Base-by-base conservation (phyloP, 2,888 invertebrate genomes). In the Lycia hirtaria region DNA sequence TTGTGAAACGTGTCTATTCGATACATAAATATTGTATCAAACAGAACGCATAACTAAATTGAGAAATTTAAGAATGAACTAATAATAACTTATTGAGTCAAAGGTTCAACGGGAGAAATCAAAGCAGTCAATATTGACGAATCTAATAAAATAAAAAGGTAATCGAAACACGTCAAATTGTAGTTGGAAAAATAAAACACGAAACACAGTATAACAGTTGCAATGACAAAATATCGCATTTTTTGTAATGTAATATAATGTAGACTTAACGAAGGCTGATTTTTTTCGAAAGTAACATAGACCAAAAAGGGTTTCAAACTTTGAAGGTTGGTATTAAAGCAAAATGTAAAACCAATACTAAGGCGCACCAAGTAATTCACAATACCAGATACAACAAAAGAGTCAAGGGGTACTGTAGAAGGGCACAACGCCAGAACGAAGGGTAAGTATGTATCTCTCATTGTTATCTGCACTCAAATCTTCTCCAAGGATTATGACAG, bases 331-430 rank as follows among this genome's bases (percentile, higher is more conserved):
- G 54, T 67, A 58, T 57, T 62, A 63, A 49, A 53, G 59, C 56
- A 66, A 63, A 56, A 63, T 65, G 65, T 67, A 68, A n/a, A n/a
- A n/a, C n/a, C 62, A 65, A 52, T 51, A 54, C 57, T 64, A 17
- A 60, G 64, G 50, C 66, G 43, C 66, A 57, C 69, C 67, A 62
- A 65, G 60, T 65, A 64, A 64, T 64, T 65, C 60, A 72, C 65
- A 70, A 72, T 67, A 62, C 64, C 49, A 65, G 66, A 44, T 63
- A 65, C 60, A 71, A 68, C 71, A 75, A 71, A 71, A 60, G 60
- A 43, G 62, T 56, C 56, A 63, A 65, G 56, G 56, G 49, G 53
- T 51, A 60, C 56, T 51, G 56, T 53, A 44, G 60, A 63, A 66
- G 60, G 62, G 56, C 62, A 68, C 68, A 69, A 69, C 66, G 63